Base-by-base conservation (phyloP, 1,140 invertebrate genomes). In the Leptinotarsa lineolata region DNA sequence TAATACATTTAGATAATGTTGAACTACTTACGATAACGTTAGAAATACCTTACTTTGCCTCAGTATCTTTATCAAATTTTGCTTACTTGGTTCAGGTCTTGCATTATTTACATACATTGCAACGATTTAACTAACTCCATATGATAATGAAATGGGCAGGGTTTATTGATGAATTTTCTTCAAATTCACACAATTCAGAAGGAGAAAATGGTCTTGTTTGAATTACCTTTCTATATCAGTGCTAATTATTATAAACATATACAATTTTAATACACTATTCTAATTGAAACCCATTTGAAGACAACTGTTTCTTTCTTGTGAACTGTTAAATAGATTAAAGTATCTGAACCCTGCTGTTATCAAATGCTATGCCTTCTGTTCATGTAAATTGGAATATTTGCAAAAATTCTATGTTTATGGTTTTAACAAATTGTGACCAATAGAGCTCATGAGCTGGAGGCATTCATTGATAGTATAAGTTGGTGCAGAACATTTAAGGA, bases 401-500 rank as follows among this genome's bases (percentile, higher is more conserved):
- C 30, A 24, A 58, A 69, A 18, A 8, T 18, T 21, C 48, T 21
- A 8, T 39, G 30, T 39, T 39, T 39, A 11, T 11, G 8, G 1
- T 39, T 39, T 2, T 39, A 11, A 39, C 30, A 39, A 39, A 39
- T 39, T 39, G 30, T 39, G 30, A 39, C 11, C 30, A 39, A 39
- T 3, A 39, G 30, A 11, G 8, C 8, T 39, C 30, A 39, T 39
- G 30, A 39, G 30, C 30, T 39, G 30, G 11, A 39, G 30, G 30
- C 30, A 39, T 39, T 39, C 30, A 39, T 39, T 39, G 0, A 11
- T 39, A 39, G 2, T 39, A 54, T 54, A 18, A 54, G 48, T 54
- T 54, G 48, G 59, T 63, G 74, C 21, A 2, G 24, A 30, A 76
- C 68, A 72, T 68, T 30, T 66, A 70, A 79, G 81, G 82, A 81